Conservation (phyloP, 2,113 vertebrate species). For the Suncus etruscus region DNA sequence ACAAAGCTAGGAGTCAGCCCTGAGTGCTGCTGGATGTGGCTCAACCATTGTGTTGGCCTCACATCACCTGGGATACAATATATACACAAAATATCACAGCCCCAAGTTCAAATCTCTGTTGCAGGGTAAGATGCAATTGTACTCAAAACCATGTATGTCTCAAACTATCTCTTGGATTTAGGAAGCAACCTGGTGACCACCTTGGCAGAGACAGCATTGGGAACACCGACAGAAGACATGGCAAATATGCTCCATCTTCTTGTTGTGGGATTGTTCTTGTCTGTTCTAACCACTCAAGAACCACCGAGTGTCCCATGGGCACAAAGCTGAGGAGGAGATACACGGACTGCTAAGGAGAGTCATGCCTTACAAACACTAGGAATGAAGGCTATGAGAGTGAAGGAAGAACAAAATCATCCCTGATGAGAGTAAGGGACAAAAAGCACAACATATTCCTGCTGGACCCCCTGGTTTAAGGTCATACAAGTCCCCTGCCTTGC, state of each 20-base stretch:
- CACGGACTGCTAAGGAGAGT: constrained; percentile 23
- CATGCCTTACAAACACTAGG: not conserved
- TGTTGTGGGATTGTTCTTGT: constrained; percentile 7
- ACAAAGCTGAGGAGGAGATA: not conserved
- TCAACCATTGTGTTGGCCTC: no score
- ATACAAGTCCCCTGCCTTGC: not conserved
- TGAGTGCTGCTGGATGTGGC: no score
- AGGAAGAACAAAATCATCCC: constrained; percentile 16
- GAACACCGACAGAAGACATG: constrained; percentile 8
- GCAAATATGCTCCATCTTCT: not conserved
- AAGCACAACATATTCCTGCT: not conserved
- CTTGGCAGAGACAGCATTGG: not conserved
- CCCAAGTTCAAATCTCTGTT: constrained; percentile 43
- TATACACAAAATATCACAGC: constrained; percentile 17
- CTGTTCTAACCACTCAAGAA: constrained; percentile 38
- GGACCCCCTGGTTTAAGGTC: not conserved
- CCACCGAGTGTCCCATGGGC: not conserved
- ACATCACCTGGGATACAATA: not conserved
- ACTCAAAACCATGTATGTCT: constrained; percentile 1
- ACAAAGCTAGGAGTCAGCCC: no score
- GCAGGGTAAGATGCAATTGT: constrained; percentile 4
- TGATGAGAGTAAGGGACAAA: constrained; percentile 41
- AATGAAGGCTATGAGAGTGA: not conserved
- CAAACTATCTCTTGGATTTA: constrained; percentile 36
- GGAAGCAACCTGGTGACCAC: constrained; percentile 21